Percentiles rank a stretch among this genome's conserved stretches.
Evolutionary conservation across 2,113 vertebrate genomes (phyloP).

Genomic region (Garra rufa): DNA sequence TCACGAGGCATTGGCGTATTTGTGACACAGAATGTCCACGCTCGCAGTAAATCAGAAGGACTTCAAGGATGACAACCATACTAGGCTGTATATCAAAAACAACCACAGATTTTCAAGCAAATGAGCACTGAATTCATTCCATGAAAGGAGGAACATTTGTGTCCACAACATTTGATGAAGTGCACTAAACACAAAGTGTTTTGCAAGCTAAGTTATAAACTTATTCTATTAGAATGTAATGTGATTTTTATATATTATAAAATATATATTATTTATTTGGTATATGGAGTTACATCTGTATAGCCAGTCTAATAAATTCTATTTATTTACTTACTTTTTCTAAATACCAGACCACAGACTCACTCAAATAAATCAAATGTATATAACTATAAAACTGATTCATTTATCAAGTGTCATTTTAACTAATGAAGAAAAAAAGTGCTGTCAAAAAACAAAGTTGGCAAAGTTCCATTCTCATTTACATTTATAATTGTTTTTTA

Average conservation of each 20-base stretch:
- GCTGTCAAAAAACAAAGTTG: no score
- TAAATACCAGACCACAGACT: no score
- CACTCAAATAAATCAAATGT: not conserved
- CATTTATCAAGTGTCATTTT: not conserved
- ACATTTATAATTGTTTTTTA: not conserved
- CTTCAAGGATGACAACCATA: not conserved
- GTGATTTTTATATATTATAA: no score
- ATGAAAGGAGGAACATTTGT: no score
- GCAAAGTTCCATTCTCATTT: not conserved
- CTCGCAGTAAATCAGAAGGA: not conserved
- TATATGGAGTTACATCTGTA: not conserved
- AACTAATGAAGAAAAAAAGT: not conserved
- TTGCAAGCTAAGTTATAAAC: no score
- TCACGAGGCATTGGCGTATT: slow-evolving; percentile 54
- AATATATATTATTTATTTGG: not conserved
- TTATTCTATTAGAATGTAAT: no score
- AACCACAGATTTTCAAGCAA: not conserved
- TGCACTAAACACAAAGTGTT: not conserved
- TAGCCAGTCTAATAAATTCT: not conserved
- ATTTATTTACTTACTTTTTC: not conserved
- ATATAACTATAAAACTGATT: not conserved
- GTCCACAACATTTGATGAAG: no score
- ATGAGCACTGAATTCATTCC: not conserved
- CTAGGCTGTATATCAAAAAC: not conserved
- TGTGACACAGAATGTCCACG: not conserved